These are phyloP conservation scores for Dastarcus helophoroides DNA, from an alignment of 2,888 invertebrate genomes.

Conservation along the genomic window DNA sequence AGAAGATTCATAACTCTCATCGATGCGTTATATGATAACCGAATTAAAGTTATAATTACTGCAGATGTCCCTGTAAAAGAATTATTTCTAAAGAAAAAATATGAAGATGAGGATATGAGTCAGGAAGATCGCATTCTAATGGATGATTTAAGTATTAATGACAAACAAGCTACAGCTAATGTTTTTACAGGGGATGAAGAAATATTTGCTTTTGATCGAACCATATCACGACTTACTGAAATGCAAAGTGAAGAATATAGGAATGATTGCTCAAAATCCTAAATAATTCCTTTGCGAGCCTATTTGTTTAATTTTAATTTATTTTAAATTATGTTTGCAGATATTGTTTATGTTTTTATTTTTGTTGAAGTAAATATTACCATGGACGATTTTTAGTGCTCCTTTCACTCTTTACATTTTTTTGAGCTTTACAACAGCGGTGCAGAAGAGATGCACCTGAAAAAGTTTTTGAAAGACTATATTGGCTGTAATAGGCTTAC, in stretches of 20 bases:
- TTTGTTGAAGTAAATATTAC: too few species aligned
- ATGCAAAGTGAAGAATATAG: conserved; percentile 96
- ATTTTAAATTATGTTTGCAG: too few species aligned
- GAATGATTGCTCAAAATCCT: too few species aligned
- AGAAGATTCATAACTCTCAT: conserved; percentile 93
- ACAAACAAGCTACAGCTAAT: conserved; percentile 66
- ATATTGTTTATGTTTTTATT: too few species aligned
- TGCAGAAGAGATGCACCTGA: too few species aligned
- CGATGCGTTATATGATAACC: conserved; percentile 92
- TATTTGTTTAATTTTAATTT: too few species aligned
- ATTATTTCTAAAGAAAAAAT: conserved; percentile 53
- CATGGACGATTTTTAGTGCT: too few species aligned
- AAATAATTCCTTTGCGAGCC: too few species aligned
- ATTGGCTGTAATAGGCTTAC: too few species aligned
- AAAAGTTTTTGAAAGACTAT: too few species aligned
- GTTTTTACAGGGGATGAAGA: conserved; percentile 98
- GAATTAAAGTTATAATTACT: conserved; percentile 75
- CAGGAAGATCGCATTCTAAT: conserved; percentile 83
- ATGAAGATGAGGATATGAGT: conserved; percentile 32
- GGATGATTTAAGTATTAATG: conserved; percentile 86
- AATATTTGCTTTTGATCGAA: conserved; percentile 91
- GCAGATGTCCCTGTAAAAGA: conserved; percentile 66
- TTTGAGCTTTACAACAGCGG: too few species aligned
- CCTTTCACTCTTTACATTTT: too few species aligned
- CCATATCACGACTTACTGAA: conserved; percentile 83